Conservation (phyloP, 2,113 vertebrate genomes). For the Hystrix brachyura region DNA sequence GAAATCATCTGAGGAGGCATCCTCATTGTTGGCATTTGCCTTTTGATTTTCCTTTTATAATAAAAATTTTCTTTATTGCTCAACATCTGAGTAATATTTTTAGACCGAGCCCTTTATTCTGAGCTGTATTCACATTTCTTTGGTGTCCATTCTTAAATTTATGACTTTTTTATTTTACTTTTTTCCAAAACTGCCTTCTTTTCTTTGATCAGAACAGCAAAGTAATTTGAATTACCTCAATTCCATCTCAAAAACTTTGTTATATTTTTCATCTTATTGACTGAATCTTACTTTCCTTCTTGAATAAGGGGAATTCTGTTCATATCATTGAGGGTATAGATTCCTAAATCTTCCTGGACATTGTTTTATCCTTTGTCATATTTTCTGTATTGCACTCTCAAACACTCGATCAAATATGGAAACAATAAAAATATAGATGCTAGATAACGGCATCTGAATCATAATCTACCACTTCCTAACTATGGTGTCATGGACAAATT, state of each 20-base stretch:
- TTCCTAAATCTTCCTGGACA: neutral
- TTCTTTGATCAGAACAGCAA: neutral
- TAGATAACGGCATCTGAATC: neutral
- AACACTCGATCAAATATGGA: neutral
- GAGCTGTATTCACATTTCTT: neutral
- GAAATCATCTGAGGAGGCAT: neutral
- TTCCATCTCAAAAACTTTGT: neutral
- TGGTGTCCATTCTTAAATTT: neutral
- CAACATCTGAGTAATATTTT: neutral
- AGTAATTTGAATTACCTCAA: neutral
- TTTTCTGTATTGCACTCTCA: neutral
- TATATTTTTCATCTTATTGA: neutral
- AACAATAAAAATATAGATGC: neutral
- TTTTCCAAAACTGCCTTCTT: neutral
- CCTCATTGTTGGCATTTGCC: neutral
- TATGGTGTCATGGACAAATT: neutral
- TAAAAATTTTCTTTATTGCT: neutral
- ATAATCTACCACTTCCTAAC: neutral
- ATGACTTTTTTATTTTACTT: neutral
- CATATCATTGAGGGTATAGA: fast-evolving
- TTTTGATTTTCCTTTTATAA: neutral
- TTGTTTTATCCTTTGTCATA: neutral
- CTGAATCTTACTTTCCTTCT: neutral
- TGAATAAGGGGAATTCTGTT: neutral
- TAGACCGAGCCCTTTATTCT: neutral